These are phyloP conservation scores for Sarcophaga peregrina DNA, from an alignment of 1,140 invertebrate genomes.

Conservation along the genomic window DNA sequence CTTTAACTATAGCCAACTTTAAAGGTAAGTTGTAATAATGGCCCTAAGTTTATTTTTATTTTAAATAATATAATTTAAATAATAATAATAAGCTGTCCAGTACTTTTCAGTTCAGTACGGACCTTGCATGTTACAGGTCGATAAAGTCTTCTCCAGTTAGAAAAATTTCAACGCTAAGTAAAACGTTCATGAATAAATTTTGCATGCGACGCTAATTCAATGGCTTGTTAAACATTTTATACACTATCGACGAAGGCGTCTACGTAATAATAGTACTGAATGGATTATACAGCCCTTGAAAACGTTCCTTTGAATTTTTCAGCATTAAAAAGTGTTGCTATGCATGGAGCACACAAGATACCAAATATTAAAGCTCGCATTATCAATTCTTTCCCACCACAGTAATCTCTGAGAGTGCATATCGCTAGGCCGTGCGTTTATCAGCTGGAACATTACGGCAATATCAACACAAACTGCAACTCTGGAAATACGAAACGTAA, in stretches of 20 bases:
- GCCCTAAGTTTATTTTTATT: too few species aligned
- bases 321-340: conserved; percentile 17
- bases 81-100: background rate
- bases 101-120: background rate
- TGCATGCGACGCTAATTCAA: conserved; percentile 10
- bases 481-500: background rate
- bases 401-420: conserved; percentile 29
- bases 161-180: background rate
- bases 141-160: background rate
- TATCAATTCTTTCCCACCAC: conserved; percentile 20
- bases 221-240: background rate
- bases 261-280: conserved; percentile 42
- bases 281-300: conserved; percentile 45
- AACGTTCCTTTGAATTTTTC: background rate
- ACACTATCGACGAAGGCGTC: background rate
- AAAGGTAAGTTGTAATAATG: too few species aligned
- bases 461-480: conserved; percentile 1
- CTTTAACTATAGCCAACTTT: too few species aligned
- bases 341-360: background rate
- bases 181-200: conserved; percentile 3
- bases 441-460: background rate
- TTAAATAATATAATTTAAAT: background rate
- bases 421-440: background rate
- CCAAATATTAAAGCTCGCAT: conserved; percentile 26
- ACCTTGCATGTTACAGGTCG: background rate